Evolutionary conservation across 2,888 invertebrate species (phyloP).

Genomic region (Eristalinus sepulchralis): DNA sequence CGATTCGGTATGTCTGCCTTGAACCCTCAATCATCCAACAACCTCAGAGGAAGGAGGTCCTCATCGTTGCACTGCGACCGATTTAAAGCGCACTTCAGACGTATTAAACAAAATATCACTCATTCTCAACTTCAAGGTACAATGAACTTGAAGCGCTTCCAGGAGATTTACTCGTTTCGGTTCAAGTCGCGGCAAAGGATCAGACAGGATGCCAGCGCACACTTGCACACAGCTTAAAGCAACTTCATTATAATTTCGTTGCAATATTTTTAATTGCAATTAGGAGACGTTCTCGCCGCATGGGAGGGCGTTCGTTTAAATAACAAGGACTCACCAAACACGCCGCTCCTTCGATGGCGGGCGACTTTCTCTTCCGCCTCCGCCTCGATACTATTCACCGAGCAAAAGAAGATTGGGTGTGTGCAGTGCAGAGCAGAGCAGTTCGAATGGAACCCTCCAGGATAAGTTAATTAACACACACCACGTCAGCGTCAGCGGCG

Average conservation of each 20-base stretch:
- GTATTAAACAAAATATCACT: neutral
- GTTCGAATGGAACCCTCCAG: conserved; percentile 37
- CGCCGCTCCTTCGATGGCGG: neutral
- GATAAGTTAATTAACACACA: conserved; percentile 48
- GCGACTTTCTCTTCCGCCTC: neutral
- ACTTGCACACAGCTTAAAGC: conserved; percentile 13
- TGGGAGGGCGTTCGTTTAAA: conserved; percentile 35
- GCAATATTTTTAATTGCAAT: conserved; percentile 65
- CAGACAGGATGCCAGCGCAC: neutral
- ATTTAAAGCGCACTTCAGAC: neutral
- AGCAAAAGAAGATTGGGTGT: neutral
- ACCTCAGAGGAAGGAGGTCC: neutral
- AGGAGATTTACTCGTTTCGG: neutral
- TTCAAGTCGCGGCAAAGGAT: neutral
- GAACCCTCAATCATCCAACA: neutral
- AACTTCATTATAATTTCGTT: conserved; percentile 43
- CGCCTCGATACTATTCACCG: neutral
- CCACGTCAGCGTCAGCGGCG: neutral
- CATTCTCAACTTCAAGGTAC: neutral
- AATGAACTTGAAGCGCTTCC: neutral
- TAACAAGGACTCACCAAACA: conserved; percentile 20
- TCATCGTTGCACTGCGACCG: neutral
- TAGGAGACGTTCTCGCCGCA: conserved; percentile 23
- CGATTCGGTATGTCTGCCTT: neutral
- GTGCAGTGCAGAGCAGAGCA: neutral